A percentile compares a stretch with the other conserved stretches of the same genome.
Conservation (phyloP, 2,888 invertebrate genomes). For the Sarcophaga caerulescens region DNA sequence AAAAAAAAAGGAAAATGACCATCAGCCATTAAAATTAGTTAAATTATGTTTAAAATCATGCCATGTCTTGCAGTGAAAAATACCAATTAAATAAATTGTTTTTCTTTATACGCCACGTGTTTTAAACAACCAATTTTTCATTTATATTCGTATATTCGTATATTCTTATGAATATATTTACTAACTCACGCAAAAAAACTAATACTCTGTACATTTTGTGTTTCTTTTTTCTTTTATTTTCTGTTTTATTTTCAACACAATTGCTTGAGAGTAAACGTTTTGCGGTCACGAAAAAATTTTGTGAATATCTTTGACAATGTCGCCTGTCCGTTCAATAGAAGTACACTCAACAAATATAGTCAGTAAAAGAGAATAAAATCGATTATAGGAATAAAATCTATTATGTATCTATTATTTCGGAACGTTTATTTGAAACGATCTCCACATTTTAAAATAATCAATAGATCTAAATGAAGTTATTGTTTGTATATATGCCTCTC, state of each 20-base stretch:
- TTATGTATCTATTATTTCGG: too few species aligned
- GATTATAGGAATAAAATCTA: too few species aligned
- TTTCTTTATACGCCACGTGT: conserved; percentile 2
- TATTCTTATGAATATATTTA: neutral
- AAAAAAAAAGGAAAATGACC: neutral
- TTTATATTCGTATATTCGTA: neutral
- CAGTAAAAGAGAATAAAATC: too few species aligned
- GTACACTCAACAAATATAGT: neutral
- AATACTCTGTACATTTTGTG: neutral
- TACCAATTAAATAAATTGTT: conserved; percentile 53
- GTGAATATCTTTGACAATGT: conserved; percentile 34
- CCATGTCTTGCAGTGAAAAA: conserved; percentile 29
- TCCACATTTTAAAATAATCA: too few species aligned
- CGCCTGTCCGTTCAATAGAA: neutral
- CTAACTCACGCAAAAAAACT: neutral
- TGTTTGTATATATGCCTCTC: too few species aligned
- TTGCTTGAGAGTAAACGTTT: conserved; percentile 16
- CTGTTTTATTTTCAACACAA: neutral
- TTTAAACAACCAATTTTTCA: neutral
- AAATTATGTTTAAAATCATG: conserved; percentile 38
- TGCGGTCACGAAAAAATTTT: conserved; percentile 56
- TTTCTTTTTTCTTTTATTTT: neutral
- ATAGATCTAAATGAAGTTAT: too few species aligned
- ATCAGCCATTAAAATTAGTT: conserved; percentile 41
- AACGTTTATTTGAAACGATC: too few species aligned